Percentiles rank a stretch among this genome's conserved stretches.
These are phyloP conservation scores for Zaprionus nigranus DNA, from an alignment of 1,140 invertebrate genomes.

Conservation along the genomic window DNA sequence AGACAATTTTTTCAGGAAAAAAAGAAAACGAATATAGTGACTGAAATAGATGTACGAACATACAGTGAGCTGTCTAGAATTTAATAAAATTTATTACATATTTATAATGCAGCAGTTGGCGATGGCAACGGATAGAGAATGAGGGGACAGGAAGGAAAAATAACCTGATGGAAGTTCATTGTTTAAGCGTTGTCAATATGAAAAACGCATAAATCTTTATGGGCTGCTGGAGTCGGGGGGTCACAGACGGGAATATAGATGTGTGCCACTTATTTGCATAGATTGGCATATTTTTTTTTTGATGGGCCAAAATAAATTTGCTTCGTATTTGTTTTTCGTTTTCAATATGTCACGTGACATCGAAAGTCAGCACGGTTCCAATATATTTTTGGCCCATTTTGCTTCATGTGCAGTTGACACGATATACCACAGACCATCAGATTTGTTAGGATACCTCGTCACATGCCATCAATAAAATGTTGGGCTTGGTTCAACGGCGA, in stretches of 20 bases:
- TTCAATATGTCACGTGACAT: conserved; percentile 68
- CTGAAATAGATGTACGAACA: background rate
- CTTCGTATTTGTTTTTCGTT: conserved; percentile 28
- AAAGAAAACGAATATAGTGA: background rate
- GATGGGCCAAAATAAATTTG: conserved; percentile 65
- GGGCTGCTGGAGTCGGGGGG: conserved; percentile 4
- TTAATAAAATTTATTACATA: conserved; percentile 31
- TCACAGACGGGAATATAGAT: conserved; percentile 43
- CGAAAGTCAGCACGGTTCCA: conserved; percentile 53
- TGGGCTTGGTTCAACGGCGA: conserved; percentile 40
- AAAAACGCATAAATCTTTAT: conserved; percentile 70
- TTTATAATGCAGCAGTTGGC: conserved; percentile 59
- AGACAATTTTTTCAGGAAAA: background rate
- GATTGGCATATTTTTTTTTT: conserved; percentile 53
- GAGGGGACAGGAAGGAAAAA: background rate
- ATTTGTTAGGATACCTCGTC: conserved; percentile 9
- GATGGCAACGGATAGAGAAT: conserved; percentile 31
- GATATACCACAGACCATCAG: conserved; percentile 11
- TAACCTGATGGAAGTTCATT: conserved; percentile 59
- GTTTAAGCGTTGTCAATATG: conserved; percentile 73
- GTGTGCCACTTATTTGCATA: conserved; percentile 74
- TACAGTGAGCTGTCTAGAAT: conserved; percentile 1
- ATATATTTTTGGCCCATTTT: conserved; percentile 52
- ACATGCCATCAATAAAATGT: conserved; percentile 61
- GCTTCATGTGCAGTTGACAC: conserved; percentile 61